Percentiles rank a stretch among this genome's conserved stretches.
These are phyloP conservation scores for Callinectes sapidus DNA, from an alignment of 2,888 invertebrate species.

Conservation along the genomic window DNA sequence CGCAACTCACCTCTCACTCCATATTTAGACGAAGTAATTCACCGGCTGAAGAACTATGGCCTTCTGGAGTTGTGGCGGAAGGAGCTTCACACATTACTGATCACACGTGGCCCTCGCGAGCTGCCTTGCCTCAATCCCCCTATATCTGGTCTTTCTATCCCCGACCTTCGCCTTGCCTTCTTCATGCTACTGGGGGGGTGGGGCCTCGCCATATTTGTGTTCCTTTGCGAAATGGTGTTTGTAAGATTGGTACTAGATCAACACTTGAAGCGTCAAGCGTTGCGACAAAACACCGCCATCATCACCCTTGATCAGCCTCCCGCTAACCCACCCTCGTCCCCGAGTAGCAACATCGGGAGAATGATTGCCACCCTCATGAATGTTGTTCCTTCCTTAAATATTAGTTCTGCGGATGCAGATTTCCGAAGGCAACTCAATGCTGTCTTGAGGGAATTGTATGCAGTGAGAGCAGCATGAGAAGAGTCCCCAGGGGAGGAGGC, in stretches of 20 bases:
- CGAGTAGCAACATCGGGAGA: neutral
- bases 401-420: slow-evolving; percentile 36
- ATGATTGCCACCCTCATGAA: slow-evolving; percentile 23
- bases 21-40: slow-evolving; percentile 59
- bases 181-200: slow-evolving; percentile 59
- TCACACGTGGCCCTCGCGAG: slow-evolving; percentile 49
- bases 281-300: neutral
- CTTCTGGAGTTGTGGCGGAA: slow-evolving; percentile 63
- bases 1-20: slow-evolving; percentile 48
- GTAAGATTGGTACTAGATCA: neutral
- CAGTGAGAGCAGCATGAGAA: slow-evolving; percentile 27
- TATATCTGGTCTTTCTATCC: slow-evolving; percentile 48
- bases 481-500: slow-evolving; percentile 51
- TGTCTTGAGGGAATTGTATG: slow-evolving; percentile 53
- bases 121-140: slow-evolving; percentile 65
- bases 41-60: slow-evolving; percentile 61
- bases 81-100: slow-evolving; percentile 55
- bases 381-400: slow-evolving; percentile 34
- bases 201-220: slow-evolving; percentile 39
- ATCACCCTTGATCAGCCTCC: neutral
- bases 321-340: neutral
- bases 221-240: slow-evolving; percentile 44
- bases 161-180: slow-evolving; percentile 63
- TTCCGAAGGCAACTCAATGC: slow-evolving; percentile 46
- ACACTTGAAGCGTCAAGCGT: neutral